These are phyloP conservation scores for Palythoa caribaeorum DNA, from an alignment of 92 coral and sea anemone species.

Conservation along the genomic window DNA sequence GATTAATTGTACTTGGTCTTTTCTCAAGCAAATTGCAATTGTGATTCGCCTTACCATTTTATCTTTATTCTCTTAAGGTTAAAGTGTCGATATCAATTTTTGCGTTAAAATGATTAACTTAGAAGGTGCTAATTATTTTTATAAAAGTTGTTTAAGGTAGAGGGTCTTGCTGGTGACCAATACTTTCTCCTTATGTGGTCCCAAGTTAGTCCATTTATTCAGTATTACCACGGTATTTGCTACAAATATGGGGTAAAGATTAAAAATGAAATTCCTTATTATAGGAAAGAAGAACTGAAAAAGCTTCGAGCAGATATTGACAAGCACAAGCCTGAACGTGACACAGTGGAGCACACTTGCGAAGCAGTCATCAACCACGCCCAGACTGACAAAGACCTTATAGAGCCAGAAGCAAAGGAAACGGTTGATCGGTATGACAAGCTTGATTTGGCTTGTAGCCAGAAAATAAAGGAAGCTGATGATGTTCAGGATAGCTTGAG, in stretches of 20 bases:
- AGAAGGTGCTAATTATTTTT: too few species aligned
- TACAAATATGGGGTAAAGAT: background rate
- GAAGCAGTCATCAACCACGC: conserved; percentile 76
- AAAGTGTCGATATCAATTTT: too few species aligned
- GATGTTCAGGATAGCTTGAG: conserved; percentile 65
- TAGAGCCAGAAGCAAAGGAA: conserved; percentile 77
- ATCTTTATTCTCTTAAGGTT: too few species aligned
- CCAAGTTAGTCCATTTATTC: too few species aligned
- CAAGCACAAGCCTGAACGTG: conserved; percentile 83
- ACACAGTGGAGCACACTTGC: conserved; percentile 77
- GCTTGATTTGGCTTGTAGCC: conserved; percentile 72
- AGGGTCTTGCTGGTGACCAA: too few species aligned
- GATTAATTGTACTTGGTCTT: too few species aligned
- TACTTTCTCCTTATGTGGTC: too few species aligned
- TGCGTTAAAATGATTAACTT: too few species aligned
- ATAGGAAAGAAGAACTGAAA: conserved; percentile 50
- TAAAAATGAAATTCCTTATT: background rate
- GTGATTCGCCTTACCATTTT: too few species aligned
- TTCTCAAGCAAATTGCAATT: too few species aligned
- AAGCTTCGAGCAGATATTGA: conserved; percentile 76
- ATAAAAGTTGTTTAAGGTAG: too few species aligned
- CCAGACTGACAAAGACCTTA: conserved; percentile 76
- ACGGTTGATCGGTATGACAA: conserved; percentile 84
- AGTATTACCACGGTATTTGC: background rate
- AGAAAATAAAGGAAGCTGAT: conserved; percentile 67